Base-by-base conservation (phyloP, 2,113 vertebrate species). In the Uropsilus gracilis region DNA sequence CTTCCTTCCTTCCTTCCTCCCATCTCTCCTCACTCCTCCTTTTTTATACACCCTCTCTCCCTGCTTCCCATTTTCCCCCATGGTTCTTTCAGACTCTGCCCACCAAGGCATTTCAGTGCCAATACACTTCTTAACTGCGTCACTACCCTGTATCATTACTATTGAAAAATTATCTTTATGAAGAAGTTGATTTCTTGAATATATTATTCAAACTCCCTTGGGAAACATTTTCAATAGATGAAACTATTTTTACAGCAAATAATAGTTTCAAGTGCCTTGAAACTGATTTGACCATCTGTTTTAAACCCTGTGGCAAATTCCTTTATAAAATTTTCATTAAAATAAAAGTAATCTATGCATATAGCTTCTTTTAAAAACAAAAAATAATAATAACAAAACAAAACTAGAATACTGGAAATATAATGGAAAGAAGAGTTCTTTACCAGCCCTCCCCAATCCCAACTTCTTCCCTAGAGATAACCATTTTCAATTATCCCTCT, bases 181-280 rank as follows among this genome's bases (percentile, higher is more conserved):
- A 90, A 92, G 72, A 85, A 95, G 77, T 90, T 89, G 91, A 95
- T 94, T 92, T 96, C 94, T 95, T 95, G 95, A 86, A 96, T 95
- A 95, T 84, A 84, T 89, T 64, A 90, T 94, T 97, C 77, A 94
- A 83, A 95, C 18, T 82, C 95, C 95, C 89, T 95, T 86, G 83
- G 82, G 91, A 96, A 96, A 66, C 39, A 46, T 44, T 55, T 72
- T 92, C 72, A 71, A 90, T 78, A 95, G 95, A 97, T 86, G 97
- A 96, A 95, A 97, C 95, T 68, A 96, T 96, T 96, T 97, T 97
- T 89, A 83, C 28, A 92, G 86, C 77, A 96, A 95, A 95, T 96
- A 96, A 95, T 92, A 82, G 82, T 90, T 95, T 96, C 95, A 95
- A 96, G 20, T 96, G 92, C 91, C 94, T 90, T 96, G 97, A 96